Evolutionary conservation across 2,797 vertebrate species (phyloP).

Genomic region (Sphenopsis melanotis): DNA sequence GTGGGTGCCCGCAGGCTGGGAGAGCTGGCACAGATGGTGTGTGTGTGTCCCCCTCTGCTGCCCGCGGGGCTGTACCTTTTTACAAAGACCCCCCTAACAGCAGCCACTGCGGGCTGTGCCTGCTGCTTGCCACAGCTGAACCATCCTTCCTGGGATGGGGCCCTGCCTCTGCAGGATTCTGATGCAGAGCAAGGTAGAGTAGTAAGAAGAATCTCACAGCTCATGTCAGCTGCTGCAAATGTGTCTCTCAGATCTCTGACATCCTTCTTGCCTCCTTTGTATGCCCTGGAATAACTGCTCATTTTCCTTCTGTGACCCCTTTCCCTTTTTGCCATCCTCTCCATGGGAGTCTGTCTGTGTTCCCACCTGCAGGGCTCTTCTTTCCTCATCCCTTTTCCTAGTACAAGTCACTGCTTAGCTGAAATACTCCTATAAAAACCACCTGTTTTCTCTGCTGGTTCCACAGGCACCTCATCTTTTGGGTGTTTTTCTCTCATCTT

Average conservation of each 20-base stretch:
- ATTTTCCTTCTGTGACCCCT: neutral
- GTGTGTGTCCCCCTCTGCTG: neutral
- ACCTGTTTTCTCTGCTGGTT: neutral
- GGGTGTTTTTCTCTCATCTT: neutral
- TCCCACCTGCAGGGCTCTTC: neutral
- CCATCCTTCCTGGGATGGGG: neutral
- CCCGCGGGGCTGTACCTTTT: fast-evolving
- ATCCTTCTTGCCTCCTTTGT: neutral
- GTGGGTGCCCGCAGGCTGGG: neutral
- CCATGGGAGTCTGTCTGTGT: neutral
- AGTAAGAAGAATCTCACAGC: neutral
- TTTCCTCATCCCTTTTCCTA: neutral
- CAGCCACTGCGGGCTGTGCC: neutral
- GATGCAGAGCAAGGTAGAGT: neutral
- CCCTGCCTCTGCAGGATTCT: neutral
- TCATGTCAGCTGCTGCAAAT: neutral
- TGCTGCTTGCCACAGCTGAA: fast-evolving
- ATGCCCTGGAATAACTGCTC: neutral
- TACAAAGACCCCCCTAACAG: neutral
- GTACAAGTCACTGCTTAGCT: neutral
- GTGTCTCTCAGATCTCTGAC: neutral
- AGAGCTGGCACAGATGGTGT: neutral
- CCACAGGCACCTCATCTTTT: neutral
- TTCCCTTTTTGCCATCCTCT: neutral
- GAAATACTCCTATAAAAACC: neutral